Conservation (phyloP, 37 sponge, comb jelly and placozoan species). For the Beroe forskalii region DNA sequence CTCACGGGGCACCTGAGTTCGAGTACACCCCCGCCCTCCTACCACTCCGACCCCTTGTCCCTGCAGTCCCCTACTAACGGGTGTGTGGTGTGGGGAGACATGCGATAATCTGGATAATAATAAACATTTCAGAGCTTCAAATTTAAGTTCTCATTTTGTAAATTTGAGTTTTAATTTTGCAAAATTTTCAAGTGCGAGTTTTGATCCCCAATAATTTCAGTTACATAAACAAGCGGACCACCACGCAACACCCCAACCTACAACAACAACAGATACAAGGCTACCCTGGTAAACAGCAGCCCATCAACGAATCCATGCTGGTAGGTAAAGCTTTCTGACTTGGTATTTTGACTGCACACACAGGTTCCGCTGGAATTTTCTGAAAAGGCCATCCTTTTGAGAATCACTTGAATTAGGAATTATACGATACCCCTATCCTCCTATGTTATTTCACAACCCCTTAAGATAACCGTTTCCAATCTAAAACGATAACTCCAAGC, state of each 20-base stretch:
- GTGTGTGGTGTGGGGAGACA: no score
- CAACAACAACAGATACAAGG: constrained; percentile 22
- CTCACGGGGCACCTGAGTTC: not conserved
- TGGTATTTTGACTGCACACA: no score
- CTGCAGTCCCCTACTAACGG: not conserved
- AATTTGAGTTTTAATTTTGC: no score
- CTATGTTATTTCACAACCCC: no score
- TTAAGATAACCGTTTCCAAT: no score
- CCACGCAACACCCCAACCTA: constrained; percentile 37
- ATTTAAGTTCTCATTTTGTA: no score
- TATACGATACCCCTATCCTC: no score
- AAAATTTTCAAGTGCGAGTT: not conserved
- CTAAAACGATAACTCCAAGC: no score
- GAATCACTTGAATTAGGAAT: no score
- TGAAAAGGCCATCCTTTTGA: no score
- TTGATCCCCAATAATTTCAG: constrained; percentile 54
- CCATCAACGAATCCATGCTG: constrained; percentile 7
- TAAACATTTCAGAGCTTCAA: not conserved
- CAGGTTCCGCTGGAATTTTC: no score
- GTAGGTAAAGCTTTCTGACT: not conserved
- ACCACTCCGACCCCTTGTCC: not conserved
- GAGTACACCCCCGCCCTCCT: not conserved
- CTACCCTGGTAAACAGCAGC: not conserved
- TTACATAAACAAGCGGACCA: constrained; percentile 56
- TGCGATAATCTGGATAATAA: not conserved